A percentile compares a stretch with the other conserved stretches of the same genome.
These are phyloP conservation scores for Mastacembelus armatus DNA, from an alignment of 2,797 vertebrate species.

Conservation along the genomic window DNA sequence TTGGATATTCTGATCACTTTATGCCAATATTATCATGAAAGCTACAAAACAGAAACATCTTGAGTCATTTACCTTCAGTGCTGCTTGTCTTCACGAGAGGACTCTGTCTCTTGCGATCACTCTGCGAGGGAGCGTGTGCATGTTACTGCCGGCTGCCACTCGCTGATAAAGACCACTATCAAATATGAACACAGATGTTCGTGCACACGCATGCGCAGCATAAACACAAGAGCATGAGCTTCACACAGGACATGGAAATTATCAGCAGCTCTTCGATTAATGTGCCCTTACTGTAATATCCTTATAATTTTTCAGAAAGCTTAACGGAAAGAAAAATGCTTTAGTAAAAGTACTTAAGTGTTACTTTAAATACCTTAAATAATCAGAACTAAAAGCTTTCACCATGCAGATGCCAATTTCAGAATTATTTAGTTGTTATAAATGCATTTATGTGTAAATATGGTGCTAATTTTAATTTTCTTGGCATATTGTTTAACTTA, in stretches of 20 bases:
- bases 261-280: neutral
- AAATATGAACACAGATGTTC: constrained; percentile 19
- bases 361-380: too few relatives aligned
- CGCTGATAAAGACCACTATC: constrained; percentile 77
- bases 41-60: neutral
- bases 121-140: constrained; percentile 35
- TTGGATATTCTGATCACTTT: neutral
- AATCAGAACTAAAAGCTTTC: too few relatives aligned
- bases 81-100: constrained; percentile 30
- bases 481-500: too few relatives aligned
- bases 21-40: neutral
- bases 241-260: neutral
- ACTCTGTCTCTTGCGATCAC: constrained; percentile 17
- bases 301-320: neutral
- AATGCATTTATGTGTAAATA: neutral
- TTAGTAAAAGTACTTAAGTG: neutral
- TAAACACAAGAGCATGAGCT: neutral
- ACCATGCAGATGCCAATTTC: too few relatives aligned
- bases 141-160: constrained; percentile 67
- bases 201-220: neutral
- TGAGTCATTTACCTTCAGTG: constrained; percentile 70
- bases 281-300: neutral
- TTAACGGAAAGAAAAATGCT: neutral
- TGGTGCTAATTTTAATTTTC: too few relatives aligned
- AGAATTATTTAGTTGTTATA: too few relatives aligned